Base-by-base conservation (phyloP, 1,140 invertebrate genomes). In the Calosoma granatense region DNA sequence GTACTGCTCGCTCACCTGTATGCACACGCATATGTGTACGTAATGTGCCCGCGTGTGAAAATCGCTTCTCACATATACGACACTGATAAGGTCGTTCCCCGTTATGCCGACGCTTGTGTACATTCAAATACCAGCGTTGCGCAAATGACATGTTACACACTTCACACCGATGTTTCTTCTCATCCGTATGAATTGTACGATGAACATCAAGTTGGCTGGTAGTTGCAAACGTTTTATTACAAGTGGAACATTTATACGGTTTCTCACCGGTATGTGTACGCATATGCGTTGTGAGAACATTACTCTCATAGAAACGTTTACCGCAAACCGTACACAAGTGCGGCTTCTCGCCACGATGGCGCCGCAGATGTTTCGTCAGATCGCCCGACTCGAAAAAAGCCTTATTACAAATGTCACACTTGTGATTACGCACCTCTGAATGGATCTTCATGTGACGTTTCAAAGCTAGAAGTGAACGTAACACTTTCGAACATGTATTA, bases 321-420 rank as follows among this genome's bases (percentile, higher is more conserved):
- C n/a, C 14, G 47, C 47, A 17, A 17, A 17, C 20, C n/a, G 47
- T 12, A 20, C 47, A 51, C 20, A 17, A 1, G 20, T 51, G 20
- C 20, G 47, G 47, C 20, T 51, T 51, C 19, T 51, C 47, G 1
- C 47, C 47, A 20, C n/a, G n/a, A 51, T 51, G 47, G 1, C n/a
- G 20, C n/a, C 47, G 47, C 20, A 51, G 6, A 51, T 51, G 47
- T 20, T 20, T n/a, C 20, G 20, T 51, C 20, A 51, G 20, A 17
- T 64, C 61, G 60, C 69, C 21, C 20, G 47, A 20, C 47, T 51
- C n/a, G 26, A 36, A 36, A 36, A 47, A 36, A n/a, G 6, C 6
- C 26, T 36, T 36, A 36, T 36, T 56, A 54, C 85, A 87, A 11
- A 82, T 72, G 47, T 77, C 75, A 65, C 75, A 77, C 11, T 56